Conservation (phyloP, 2,888 invertebrate genomes). For the Esperia sulphurella region DNA sequence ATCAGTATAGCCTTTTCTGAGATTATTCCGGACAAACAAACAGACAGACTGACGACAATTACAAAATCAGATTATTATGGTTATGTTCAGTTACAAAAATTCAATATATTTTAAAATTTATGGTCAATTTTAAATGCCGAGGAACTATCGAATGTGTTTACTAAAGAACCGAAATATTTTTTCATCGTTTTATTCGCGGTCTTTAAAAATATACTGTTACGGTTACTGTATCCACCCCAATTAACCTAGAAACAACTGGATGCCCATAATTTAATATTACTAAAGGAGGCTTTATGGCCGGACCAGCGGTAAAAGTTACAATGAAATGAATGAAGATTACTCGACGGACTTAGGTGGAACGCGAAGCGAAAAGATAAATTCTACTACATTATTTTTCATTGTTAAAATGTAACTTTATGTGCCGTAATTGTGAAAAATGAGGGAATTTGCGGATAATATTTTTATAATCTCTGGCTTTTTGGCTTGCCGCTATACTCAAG, state of each 20-base stretch:
- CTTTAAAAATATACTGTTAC: background rate
- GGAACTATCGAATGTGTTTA: too few relatives aligned
- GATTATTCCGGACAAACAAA: too few relatives aligned
- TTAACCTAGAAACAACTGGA: slow-evolving; percentile 41
- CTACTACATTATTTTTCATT: slow-evolving; percentile 8
- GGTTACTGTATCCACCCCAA: slow-evolving; percentile 29
- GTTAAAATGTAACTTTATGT: slow-evolving; percentile 1
- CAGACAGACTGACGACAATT: too few relatives aligned
- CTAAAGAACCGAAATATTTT: too few relatives aligned
- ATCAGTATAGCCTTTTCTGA: too few relatives aligned
- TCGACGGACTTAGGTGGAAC: slow-evolving; percentile 16
- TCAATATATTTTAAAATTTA: too few relatives aligned
- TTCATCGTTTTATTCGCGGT: background rate
- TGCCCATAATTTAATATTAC: slow-evolving; percentile 47
- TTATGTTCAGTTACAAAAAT: too few relatives aligned
- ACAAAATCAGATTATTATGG: too few relatives aligned
- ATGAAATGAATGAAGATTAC: slow-evolving; percentile 38
- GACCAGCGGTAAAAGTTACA: slow-evolving; percentile 29
- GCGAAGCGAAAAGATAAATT: slow-evolving; percentile 17
- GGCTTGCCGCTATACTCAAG: too few relatives aligned
- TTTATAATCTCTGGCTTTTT: background rate
- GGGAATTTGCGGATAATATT: background rate
- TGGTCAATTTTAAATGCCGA: too few relatives aligned
- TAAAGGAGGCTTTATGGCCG: slow-evolving; percentile 38
- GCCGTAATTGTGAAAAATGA: background rate